Base-by-base conservation (phyloP, 2,797 vertebrate genomes). In the Sebastes nivosus region DNA sequence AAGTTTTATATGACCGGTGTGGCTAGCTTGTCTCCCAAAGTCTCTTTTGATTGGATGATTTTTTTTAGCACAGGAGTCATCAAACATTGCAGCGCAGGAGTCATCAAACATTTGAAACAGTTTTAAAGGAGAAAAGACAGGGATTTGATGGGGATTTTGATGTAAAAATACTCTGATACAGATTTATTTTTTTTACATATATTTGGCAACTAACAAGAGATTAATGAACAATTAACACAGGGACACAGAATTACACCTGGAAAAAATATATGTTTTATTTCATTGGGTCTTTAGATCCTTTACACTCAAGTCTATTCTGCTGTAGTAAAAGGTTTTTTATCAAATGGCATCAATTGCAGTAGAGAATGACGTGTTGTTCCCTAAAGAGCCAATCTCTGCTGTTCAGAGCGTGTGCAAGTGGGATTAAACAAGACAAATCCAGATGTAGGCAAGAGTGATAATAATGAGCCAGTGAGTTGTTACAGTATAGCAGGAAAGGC, bases 271-370 rank as follows among this genome's bases (percentile, higher is more conserved):
- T 46, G 1, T 20, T 20, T 50, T 0, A 50, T 50, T 50, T 50
- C 1, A 50, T 20, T 50, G 0, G 42, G 42, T 50, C 7, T 50
- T n/a, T 6, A 63, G 52, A 66, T 38, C 11, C 3, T 9, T 4
- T 61, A 42, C 46, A 5, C 68, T 72, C 11, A 29, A 64, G 52
- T 79, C 6, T 20, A 16, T n/a, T 72, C 2, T 64, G 22, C 54
- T 58, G 60, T 22, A 4, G 46, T 67, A 16, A 34, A 60, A 20
- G n/a, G 13, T 46, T 38, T 38, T 46, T 85, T 76, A 60, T 38
- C 77, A 70, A 52, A 79, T 78, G 87, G 38, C 42, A 87, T 85
- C n/a, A 68, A 74, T 87, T 86, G 77, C 9, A 46, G 34, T 29
- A 10, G 69, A 74, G 63, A 68, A n/a, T 76, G 46, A 65, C 4